Percentiles rank a stretch among this genome's conserved stretches.
Conservation (phyloP, 2,113 vertebrate species). For the Colossoma macropomum region DNA sequence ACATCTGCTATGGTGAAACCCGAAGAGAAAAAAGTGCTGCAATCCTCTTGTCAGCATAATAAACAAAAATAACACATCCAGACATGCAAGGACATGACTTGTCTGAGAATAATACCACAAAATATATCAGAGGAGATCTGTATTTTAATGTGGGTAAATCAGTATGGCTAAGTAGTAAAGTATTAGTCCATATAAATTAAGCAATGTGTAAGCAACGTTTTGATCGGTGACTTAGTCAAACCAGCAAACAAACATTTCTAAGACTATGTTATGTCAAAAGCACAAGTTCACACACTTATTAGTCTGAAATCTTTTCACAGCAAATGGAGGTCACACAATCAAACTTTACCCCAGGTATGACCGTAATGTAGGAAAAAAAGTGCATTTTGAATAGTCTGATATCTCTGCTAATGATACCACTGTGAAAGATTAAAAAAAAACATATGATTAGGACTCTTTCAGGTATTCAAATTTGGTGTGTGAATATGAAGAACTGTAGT, state of each 20-base stretch:
- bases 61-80: slow-evolving; percentile 6
- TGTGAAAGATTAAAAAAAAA: slow-evolving; percentile 69
- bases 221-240: not conserved
- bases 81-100: not conserved
- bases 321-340: slow-evolving; percentile 12
- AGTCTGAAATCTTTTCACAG: slow-evolving; percentile 39
- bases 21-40: slow-evolving; percentile 2
- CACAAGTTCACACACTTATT: slow-evolving; percentile 19
- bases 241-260: not conserved
- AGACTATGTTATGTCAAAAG: not conserved
- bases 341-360: slow-evolving; percentile 80
- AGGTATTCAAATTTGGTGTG: not conserved
- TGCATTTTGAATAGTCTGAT: slow-evolving; percentile 79
- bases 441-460: slow-evolving; percentile 21
- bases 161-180: not conserved
- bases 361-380: slow-evolving; percentile 83
- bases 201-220: not conserved
- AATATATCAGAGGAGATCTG: slow-evolving; percentile 53
- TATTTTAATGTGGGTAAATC: not conserved
- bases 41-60: not conserved
- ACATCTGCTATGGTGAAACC: not conserved
- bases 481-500: not conserved
- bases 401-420: slow-evolving; percentile 86
- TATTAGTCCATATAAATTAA: not conserved
- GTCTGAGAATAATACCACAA: not conserved